Base-by-base conservation (phyloP, 2,888 invertebrate species). In the Scrobipalpa costella region DNA sequence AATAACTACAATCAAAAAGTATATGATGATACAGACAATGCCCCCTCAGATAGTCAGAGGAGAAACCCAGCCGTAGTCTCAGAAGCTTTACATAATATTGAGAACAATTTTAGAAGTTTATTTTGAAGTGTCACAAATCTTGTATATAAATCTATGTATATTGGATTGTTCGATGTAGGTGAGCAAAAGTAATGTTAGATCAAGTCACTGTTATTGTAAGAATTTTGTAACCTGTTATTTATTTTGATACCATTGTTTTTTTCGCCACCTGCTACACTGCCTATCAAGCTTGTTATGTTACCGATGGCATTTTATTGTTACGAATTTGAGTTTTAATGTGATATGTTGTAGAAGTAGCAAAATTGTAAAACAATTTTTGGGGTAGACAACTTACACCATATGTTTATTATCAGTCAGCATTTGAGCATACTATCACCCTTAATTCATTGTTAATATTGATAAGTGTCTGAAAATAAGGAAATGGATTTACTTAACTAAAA, bases 31-130 rank as follows among this genome's bases (percentile, higher is more conserved):
- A 64, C 69, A 60, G 44, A 33, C 44, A 73, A 79, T 61, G 80
- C 79, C 64, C 59, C 71, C 62, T 68, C 64, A 62, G 65, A 66
- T 60, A 71, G 67, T 62, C 68, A 72, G 21, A 84, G 77, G 71
- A 68, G 83, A 57, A 83, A 89, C 67, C 78, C 80, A 21, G 88
- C 86, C 62, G 64, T 91, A 21, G 72, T 91, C 11, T 85, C 87
- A 57, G 79, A 84, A 67, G 83, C 87, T 40, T 79, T 90, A 66
- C 69, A 81, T 67, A 82, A 86, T 71, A 85, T 91, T 71, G 91
- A 92, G 74, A 83, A 86, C 73, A 86, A 89, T 72, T 87, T 88
- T 75, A 86, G 79, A 76, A 90, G 89, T 76, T 82, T 91, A 71
- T 88, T 89, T 84, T 91, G 80, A 86, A 61, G 13, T 34, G 11